A percentile compares a stretch with the other conserved stretches of the same genome.
phyloP scores from a whole-genome alignment of 2,888 invertebrate genomes.

The Drosophila nr. perissopoda region DNA sequence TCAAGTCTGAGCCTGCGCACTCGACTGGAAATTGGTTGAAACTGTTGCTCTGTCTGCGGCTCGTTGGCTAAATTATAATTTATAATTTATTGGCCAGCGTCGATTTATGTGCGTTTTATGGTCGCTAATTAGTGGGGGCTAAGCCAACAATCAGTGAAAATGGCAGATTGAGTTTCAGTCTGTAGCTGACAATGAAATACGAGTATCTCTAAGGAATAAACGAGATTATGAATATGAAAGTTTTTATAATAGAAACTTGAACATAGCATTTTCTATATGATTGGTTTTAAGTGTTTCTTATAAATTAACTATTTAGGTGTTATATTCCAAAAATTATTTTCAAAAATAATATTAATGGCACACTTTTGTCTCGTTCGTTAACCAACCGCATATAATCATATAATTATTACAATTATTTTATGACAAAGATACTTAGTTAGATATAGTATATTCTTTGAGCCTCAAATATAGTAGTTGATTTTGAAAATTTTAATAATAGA shows the following conservation, averaged over 20 bases:
- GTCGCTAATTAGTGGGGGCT: conserved; percentile 71
- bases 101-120: conserved; percentile 78
- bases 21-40: conserved; percentile 71
- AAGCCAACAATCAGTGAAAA: conserved; percentile 19
- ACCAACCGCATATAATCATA: neutral
- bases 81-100: conserved; percentile 73
- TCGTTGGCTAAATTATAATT: conserved; percentile 67
- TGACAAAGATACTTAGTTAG: neutral
- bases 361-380: neutral
- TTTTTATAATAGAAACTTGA: neutral
- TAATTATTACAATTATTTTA: neutral
- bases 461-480: neutral
- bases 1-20: conserved; percentile 68
- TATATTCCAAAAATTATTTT: neutral
- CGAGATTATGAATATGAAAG: neutral
- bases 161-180: conserved; percentile 6
- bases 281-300: neutral
- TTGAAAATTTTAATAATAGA: neutral
- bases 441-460: neutral
- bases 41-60: conserved; percentile 66
- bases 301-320: neutral
- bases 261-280: neutral
- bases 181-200: conserved; percentile 56
- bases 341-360: neutral
- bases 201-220: conserved; percentile 3